Evolutionary conservation across 1,140 invertebrate species (phyloP), one percentile per base, ranked within the genome.

Genomic region (Aphaenogaster rudis): DNA sequence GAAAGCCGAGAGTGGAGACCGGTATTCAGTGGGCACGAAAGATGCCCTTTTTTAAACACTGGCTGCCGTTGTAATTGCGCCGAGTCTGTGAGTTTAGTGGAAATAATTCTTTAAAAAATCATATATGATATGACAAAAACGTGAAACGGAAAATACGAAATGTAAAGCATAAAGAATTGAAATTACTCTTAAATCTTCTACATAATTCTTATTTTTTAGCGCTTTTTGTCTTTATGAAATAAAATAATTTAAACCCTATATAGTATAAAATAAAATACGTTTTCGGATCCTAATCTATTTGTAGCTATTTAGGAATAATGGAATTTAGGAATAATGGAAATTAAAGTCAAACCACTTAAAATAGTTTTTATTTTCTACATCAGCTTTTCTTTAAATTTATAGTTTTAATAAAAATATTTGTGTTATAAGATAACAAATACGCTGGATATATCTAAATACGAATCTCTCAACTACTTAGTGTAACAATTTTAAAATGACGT

Each of bases 341-440:
- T 74, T 52, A 39, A 21, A 36, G 8, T n/a, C 57, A 3, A 7
- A 11, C 2, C 8, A 21, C 5, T 64, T 13, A 77, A 77, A 21
- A 33, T 48, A 11, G 2, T 8, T 2, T 61, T 78, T 63, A 17
- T 45, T 17, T 33, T 63, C 11, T 17, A 48, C 15, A 39, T 74
- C 4, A 36, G 7, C 17, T 71, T 28, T 3, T 42, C 13, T 15
- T 36, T 11, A 9, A n/a, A 33, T 45, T 33, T 64, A 11, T 64
- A 64, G 64, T 64, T 21, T 21, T 15, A 8, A 13, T 64, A 48
- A 8, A 77, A 64, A 79, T 66, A 78, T 1, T n/a, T 64, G 15
- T 36, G 5, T 9, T n/a, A 45, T 57, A 11, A 15, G 8, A 33
- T 77, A 39, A 28, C 1, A 28, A 61, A 28, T 61, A 61, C 15